Base-by-base conservation (phyloP, 2,888 invertebrate species). In the Phrixothrix hirtus region DNA sequence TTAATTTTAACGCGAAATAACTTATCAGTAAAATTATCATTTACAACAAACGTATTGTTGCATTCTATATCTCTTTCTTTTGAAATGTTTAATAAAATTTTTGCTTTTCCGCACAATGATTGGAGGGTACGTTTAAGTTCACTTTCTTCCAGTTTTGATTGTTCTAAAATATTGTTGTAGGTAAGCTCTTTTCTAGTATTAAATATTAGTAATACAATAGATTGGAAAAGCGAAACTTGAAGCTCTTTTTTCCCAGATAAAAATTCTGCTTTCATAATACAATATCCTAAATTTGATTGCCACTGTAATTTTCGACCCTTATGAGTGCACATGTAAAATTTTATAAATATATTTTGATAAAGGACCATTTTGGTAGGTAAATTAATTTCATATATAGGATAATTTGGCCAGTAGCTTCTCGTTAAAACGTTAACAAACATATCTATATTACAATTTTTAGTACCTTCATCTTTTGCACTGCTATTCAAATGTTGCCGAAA, bases 341-440 rank as follows among this genome's bases (percentile, higher is more conserved):
- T 92, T 73, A 91, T 89, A 78, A 97, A 98, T 67, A 92, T 86
- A 64, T 92, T 91, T 78, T 96, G 95, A 67, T 92, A 92, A 54
- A 88, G 85, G 16, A 93, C 86, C 79, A 98, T 88, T 77, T 89
- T 89, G 17, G 84, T 78, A 17, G 95, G 95, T 75, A 96, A 83
- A 38, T 88, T 89, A 34, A 94, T 92, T 71, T 95, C 93, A 71
- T 88, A 89, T 1, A 87, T 84, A 17, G 89, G 85, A 80, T 97
- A 98, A 11, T 92, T 92, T 31, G 99, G 98, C 98, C 98, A 99
- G 78, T 95, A 95, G 14, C 97, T 96, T 88, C 92, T 93, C 14
- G 98, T 99, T 49, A 99, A 81, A 69, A 98, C 92, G 75, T 89
- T 91, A 36, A 97, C 95, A 10, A 88, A 92, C 70, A 99, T 81